Evolutionary conservation across 2,888 invertebrate genomes (phyloP).

Genomic region (Eumacrocentrus americanus): DNA sequence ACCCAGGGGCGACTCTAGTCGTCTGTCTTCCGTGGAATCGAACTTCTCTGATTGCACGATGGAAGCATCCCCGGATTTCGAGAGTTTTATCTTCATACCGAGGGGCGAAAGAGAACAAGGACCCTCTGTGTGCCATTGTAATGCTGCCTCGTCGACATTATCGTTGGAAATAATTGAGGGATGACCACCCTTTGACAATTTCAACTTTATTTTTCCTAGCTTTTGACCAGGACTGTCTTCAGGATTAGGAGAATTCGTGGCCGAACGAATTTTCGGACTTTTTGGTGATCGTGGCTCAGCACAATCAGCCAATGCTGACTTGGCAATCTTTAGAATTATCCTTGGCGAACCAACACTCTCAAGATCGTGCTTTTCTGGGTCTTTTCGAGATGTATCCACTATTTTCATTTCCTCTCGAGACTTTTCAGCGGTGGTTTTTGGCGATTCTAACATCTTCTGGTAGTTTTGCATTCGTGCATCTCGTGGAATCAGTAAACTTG

Average conservation of each 20-base stretch:
- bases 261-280: slow-evolving; percentile 57
- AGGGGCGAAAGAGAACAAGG: slow-evolving; percentile 51
- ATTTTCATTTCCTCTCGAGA: slow-evolving; percentile 40
- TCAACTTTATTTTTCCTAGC: slow-evolving; percentile 65
- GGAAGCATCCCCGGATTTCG: slow-evolving; percentile 50
- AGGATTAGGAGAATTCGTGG: slow-evolving; percentile 58
- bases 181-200: slow-evolving; percentile 63
- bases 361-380: slow-evolving; percentile 48
- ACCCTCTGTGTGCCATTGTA: slow-evolving; percentile 54
- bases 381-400: slow-evolving; percentile 51
- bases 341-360: slow-evolving; percentile 58
- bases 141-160: slow-evolving; percentile 45
- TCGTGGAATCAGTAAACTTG: slow-evolving; percentile 50
- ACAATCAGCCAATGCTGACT: slow-evolving; percentile 57
- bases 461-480: slow-evolving; percentile 44
- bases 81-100: slow-evolving; percentile 54
- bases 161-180: slow-evolving; percentile 59
- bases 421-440: slow-evolving; percentile 39
- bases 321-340: slow-evolving; percentile 58
- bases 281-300: slow-evolving; percentile 57
- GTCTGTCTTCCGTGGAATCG: slow-evolving; percentile 5
- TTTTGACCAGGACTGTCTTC: slow-evolving; percentile 62
- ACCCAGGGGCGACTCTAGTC: slow-evolving; percentile 50
- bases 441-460: slow-evolving; percentile 49
- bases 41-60: slow-evolving; percentile 46